These are phyloP conservation scores for Contarinia nasturtii DNA, from an alignment of 1,140 invertebrate genomes.

Conservation along the genomic window DNA sequence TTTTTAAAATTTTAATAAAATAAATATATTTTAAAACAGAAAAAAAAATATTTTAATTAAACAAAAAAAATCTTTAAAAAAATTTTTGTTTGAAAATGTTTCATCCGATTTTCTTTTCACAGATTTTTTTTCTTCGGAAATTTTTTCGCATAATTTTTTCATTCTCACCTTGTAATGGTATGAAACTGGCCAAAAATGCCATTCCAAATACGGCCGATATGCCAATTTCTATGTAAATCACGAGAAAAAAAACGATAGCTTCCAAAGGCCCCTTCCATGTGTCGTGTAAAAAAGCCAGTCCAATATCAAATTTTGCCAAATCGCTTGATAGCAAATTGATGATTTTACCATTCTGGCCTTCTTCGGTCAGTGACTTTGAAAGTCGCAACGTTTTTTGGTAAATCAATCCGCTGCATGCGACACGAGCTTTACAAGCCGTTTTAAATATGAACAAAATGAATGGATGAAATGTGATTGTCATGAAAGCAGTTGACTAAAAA, in stretches of 20 bases:
- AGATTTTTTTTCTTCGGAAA: no score
- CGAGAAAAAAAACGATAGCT: conserved; percentile 49
- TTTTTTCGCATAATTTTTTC: no score
- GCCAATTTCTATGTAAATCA: conserved; percentile 56
- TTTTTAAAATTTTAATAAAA: no score
- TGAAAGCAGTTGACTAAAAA: conserved; percentile 33
- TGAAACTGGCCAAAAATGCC: conserved; percentile 54
- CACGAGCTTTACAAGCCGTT: conserved; percentile 51
- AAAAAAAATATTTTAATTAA: no score
- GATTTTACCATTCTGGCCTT: conserved; percentile 65
- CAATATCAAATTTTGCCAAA: conserved; percentile 48
- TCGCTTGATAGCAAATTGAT: conserved; percentile 81
- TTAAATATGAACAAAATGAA: conserved; percentile 55
- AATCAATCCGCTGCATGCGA: conserved; percentile 60
- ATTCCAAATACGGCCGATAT: conserved; percentile 57
- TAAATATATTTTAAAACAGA: no score
- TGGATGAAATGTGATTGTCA: conserved; percentile 51
- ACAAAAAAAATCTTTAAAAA: no score
- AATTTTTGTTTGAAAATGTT: no score
- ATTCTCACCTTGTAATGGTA: conserved; percentile 57
- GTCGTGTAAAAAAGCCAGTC: conserved; percentile 43
- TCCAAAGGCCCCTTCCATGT: conserved; percentile 57
- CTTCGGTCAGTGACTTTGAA: conserved; percentile 44
- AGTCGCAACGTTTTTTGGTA: conserved; percentile 54
- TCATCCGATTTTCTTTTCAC: no score